Conservation (phyloP, 2,888 invertebrate species). For the Neoitamus cyanurus region DNA sequence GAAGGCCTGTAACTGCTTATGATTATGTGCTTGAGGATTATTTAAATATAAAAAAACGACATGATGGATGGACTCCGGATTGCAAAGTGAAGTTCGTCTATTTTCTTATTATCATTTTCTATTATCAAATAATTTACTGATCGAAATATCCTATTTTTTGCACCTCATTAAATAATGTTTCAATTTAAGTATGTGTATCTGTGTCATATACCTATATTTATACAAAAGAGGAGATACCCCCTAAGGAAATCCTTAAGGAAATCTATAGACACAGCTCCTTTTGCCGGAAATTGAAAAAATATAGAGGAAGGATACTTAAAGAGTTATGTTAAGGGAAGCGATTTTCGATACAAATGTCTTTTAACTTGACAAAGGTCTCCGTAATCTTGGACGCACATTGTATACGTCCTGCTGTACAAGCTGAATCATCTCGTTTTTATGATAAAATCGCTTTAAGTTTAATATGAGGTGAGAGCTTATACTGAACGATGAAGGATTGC, state of each 20-base stretch:
- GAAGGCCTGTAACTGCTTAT: no score
- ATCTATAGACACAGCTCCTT: neutral
- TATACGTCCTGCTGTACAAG: neutral
- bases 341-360: neutral
- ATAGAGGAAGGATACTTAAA: neutral
- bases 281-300: neutral
- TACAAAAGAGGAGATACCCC: no score
- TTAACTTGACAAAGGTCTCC: neutral
- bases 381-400: neutral
- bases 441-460: neutral
- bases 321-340: neutral
- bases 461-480: neutral
- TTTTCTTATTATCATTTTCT: no score
- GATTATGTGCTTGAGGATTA: no score
- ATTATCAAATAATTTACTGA: no score
- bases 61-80: no score
- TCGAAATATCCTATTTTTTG: no score
- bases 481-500: neutral
- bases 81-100: no score
- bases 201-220: no score
- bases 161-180: no score
- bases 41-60: no score
- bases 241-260: neutral
- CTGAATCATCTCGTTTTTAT: neutral
- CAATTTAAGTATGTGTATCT: no score